Conservation (phyloP, 2,797 vertebrate species). For the Sciurus carolinensis region DNA sequence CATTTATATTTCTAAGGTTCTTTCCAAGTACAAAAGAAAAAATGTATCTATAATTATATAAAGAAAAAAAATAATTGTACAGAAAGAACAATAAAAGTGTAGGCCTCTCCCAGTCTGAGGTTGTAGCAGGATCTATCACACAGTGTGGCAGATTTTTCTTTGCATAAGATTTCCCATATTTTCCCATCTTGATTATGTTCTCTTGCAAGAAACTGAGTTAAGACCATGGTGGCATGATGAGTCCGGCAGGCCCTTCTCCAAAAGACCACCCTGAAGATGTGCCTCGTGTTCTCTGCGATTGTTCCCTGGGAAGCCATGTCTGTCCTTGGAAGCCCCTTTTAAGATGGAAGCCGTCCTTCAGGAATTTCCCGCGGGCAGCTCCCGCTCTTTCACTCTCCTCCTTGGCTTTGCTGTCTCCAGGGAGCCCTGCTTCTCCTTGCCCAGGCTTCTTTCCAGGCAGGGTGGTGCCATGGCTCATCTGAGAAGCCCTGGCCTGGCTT, state of each 20-base stretch:
- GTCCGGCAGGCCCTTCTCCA: neutral
- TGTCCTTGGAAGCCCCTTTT: neutral
- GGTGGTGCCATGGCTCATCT: neutral
- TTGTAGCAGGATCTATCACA: neutral
- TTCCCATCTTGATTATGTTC: neutral
- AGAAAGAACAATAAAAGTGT: neutral
- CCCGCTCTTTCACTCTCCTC: neutral
- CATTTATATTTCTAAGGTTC: neutral
- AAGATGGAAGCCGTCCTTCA: neutral
- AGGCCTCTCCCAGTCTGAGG: neutral
- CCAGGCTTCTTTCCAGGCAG: neutral
- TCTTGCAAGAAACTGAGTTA: neutral
- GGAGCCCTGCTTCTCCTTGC: neutral
- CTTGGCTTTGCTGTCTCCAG: neutral
- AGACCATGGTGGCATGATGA: neutral
- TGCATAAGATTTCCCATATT: neutral
- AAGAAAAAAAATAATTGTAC: neutral
- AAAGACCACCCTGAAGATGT: neutral
- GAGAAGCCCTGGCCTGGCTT: neutral
- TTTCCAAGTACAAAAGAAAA: constrained; percentile 6
- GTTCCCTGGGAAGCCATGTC: neutral
- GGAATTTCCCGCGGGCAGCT: neutral
- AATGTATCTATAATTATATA: neutral
- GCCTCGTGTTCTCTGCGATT: neutral
- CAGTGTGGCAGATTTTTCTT: neutral